phyloP scores from a whole-genome alignment of 2,797 vertebrate genomes.

The Poeciliopsis presidionis region DNA sequence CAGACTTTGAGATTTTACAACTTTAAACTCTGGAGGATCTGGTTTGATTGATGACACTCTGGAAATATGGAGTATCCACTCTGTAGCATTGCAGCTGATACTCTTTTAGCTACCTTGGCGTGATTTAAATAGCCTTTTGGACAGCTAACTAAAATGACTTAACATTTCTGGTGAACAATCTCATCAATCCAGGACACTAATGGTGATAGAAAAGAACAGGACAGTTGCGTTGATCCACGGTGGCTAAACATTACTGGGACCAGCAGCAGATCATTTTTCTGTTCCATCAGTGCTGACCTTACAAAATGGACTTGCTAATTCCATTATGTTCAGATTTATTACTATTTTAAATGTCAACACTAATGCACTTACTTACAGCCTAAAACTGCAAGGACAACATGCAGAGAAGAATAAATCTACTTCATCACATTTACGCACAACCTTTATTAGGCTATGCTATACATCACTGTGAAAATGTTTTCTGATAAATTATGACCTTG shows the following conservation, averaged over 20 bases:
- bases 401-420: constrained; percentile 14
- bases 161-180: not conserved
- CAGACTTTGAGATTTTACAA: not conserved
- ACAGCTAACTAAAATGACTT: not conserved
- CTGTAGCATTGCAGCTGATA: not conserved
- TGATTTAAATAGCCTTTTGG: not conserved
- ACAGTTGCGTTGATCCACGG: constrained; percentile 6
- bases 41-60: not conserved
- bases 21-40: not conserved
- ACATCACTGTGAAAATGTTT: not conserved
- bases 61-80: not conserved
- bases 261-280: constrained; percentile 35
- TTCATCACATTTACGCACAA: constrained; percentile 16
- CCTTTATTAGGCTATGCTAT: not conserved
- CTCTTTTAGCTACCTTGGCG: not conserved
- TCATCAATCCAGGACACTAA: not conserved
- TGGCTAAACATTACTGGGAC: constrained; percentile 7
- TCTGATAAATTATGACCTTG: not conserved
- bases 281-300: constrained; percentile 41
- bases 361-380: constrained; percentile 32
- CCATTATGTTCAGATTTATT: constrained; percentile 45
- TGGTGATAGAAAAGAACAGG: not conserved
- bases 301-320: constrained; percentile 19
- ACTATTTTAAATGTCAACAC: constrained; percentile 12
- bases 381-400: constrained; percentile 14